A percentile compares a stretch with the other conserved stretches of the same genome.
Evolutionary conservation across 2,113 vertebrate genomes (phyloP).

Genomic region (Myxocyprinus asiaticus): DNA sequence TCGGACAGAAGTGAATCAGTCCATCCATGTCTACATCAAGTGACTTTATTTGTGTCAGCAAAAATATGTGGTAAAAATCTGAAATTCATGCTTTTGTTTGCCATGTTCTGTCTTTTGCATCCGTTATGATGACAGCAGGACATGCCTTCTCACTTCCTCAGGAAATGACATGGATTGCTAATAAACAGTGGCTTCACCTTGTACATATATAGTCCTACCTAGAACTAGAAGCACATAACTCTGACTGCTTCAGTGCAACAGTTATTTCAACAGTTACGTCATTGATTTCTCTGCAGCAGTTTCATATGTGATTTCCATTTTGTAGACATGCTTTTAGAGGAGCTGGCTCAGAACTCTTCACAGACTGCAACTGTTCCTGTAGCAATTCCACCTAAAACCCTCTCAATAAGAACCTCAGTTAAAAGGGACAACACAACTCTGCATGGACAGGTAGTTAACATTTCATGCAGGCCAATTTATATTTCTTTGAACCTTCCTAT

Average conservation of each 20-base stretch:
- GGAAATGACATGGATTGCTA: background rate
- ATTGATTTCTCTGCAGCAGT: too few species aligned
- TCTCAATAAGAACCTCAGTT: background rate
- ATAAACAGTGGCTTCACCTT: background rate
- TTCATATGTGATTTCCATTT: background rate
- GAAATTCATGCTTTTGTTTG: background rate
- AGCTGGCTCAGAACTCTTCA: conserved; percentile 61
- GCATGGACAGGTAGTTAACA: conserved; percentile 5
- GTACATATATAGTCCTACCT: background rate
- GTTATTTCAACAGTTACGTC: too few species aligned
- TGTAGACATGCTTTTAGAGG: conserved; percentile 71
- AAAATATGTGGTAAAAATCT: background rate
- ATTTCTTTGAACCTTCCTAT: too few species aligned
- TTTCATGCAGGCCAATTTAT: too few species aligned
- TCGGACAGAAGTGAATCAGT: background rate
- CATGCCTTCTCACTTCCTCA: conserved; percentile 33
- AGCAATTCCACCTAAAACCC: conserved; percentile 21
- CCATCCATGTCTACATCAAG: background rate
- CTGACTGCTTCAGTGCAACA: background rate
- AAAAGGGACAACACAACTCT: conserved; percentile 41
- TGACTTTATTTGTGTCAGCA: background rate
- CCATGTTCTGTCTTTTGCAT: conserved; percentile 8
- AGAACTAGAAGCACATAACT: background rate
- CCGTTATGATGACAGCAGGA: background rate
- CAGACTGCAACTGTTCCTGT: background rate